phyloP scores from a whole-genome alignment of 2,113 vertebrate genomes.

The Fulica atra region DNA sequence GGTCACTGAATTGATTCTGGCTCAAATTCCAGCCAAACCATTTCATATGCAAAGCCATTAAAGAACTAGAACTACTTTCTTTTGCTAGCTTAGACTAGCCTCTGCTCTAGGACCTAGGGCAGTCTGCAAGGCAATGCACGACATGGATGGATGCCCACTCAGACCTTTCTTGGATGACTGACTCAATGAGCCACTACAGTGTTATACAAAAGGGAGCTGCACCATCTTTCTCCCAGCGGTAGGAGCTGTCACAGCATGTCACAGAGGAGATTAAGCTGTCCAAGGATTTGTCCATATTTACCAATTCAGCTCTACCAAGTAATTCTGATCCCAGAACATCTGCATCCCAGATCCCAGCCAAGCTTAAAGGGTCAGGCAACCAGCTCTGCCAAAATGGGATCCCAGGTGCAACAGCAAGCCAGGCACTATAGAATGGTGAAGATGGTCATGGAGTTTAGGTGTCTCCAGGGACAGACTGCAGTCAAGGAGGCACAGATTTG shows the following conservation, averaged over 20 bases:
- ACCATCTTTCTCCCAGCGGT: neutral
- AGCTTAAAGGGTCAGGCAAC: neutral
- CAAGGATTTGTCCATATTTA: neutral
- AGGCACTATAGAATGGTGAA: neutral
- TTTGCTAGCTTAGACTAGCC: neutral
- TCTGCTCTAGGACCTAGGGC: neutral
- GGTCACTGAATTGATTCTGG: conserved; percentile 34
- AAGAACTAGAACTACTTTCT: neutral
- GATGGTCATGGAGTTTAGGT: neutral
- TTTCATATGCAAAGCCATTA: conserved; percentile 1
- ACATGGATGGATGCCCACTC: neutral
- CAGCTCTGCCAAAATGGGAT: neutral
- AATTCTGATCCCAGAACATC: neutral
- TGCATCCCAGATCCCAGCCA: neutral
- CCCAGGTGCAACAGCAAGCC: neutral
- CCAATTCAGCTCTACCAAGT: neutral
- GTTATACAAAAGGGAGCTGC: neutral
- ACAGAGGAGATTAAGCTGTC: neutral
- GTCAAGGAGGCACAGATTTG: neutral
- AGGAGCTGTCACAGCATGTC: neutral
- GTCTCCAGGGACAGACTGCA: neutral
- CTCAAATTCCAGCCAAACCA: conserved; percentile 12
- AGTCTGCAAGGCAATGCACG: neutral
- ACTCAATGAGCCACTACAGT: neutral
- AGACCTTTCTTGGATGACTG: neutral